Evolutionary conservation across 2,888 invertebrate genomes (phyloP).

Genomic region (Hylaea fasciaria): DNA sequence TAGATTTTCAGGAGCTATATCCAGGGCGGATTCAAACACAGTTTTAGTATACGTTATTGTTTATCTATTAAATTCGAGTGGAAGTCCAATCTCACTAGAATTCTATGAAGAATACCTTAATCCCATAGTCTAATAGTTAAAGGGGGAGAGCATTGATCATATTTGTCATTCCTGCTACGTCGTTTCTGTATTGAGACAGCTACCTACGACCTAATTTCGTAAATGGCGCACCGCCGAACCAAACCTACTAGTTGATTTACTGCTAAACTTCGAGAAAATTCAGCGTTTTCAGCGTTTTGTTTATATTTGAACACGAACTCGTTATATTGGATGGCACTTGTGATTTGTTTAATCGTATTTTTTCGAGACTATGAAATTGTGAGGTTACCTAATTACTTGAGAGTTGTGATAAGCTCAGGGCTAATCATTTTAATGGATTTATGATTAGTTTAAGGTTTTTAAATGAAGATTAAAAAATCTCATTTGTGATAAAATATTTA

Average conservation of each 20-base stretch:
- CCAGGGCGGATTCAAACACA: too few relatives aligned
- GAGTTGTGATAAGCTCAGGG: conserved; percentile 4
- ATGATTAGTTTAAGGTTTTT: too few relatives aligned
- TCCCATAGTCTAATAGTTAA: too few relatives aligned
- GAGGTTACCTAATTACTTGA: conserved; percentile 15
- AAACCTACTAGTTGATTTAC: conserved; percentile 42
- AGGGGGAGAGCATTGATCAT: neutral
- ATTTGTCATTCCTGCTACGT: conserved; percentile 1
- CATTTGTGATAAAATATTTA: too few relatives aligned
- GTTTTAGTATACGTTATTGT: too few relatives aligned
- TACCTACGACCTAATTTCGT: conserved; percentile 45
- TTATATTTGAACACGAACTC: conserved; percentile 36
- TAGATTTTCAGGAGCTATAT: too few relatives aligned
- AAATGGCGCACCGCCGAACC: conserved; percentile 39
- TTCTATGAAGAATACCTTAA: too few relatives aligned
- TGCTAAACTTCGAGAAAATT: conserved; percentile 37
- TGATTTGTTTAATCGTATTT: conserved; percentile 36
- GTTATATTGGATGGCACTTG: conserved; percentile 37
- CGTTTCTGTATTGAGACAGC: conserved; percentile 22
- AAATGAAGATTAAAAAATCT: neutral
- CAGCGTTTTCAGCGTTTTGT: conserved; percentile 34
- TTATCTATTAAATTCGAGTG: too few relatives aligned
- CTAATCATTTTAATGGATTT: neutral
- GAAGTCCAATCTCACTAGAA: too few relatives aligned
- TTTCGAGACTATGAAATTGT: conserved; percentile 37